Base-by-base conservation (phyloP, 2,797 vertebrate species). In the Macrochelys suwanniensis region DNA sequence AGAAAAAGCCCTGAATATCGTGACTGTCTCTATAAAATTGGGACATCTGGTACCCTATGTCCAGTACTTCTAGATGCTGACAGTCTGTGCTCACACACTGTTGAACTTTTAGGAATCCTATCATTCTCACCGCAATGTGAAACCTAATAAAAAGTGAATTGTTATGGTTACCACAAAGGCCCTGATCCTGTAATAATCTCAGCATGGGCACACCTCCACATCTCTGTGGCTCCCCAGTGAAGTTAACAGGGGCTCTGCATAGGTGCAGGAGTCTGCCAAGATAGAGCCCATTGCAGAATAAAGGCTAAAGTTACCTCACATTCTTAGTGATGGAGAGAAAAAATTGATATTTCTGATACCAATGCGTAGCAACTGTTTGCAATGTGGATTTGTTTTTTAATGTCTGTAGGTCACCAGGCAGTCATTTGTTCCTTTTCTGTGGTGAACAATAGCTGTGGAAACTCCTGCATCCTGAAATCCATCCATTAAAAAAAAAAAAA, bases 361-460 rank as follows among this genome's bases (percentile, higher is more conserved):
- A 74, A 53, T 87, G 87, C 82, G 89, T 89, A 89, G 78, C 92
- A 96, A 81, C 59, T 93, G 90, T 61, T 81, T 42, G 53, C 68
- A 42, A 17, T 56, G 37, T 11, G 0, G 0, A 54, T 3, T 7
- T 89, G 74, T 91, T 91, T 94, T 91, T 13, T 85, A 92, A 86
- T 90, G 80, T 56, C 89, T 49, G 49, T 92, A 86, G 68, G 93
- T 85, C 21, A 59, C 23, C 78, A 74, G 33, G 57, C 91, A 89
- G 42, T 71, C 19, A 11, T 71, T 71, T 4, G 21, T 71, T 71
- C n/a, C 21, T 71, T 71, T 71, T 71, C 68, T 88, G n/a, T 85
- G 85, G 59, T 82, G 51, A 92, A 26, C 68, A 91, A 56, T 78
- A 90, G 65, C 89, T 94, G 85, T 90, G 88, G 17, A 96, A 93